phyloP scores from a whole-genome alignment of 2,888 invertebrate species.

The Lasioglossum oenotherae region DNA sequence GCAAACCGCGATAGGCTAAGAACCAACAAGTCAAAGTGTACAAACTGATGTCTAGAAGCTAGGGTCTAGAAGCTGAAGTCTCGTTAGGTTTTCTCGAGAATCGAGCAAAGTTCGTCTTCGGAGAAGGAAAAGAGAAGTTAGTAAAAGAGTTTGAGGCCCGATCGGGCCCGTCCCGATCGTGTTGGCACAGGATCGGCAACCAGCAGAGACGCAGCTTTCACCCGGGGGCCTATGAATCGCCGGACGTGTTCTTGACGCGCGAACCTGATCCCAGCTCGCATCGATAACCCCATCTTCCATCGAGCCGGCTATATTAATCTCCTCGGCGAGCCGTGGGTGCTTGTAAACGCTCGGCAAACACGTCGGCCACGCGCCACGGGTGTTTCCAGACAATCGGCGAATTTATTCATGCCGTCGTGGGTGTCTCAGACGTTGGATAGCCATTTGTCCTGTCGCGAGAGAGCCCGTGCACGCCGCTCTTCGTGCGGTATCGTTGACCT shows the following conservation, averaged over 20 bases:
- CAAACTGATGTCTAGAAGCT: too few species aligned
- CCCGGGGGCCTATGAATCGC: neutral
- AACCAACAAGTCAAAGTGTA: too few species aligned
- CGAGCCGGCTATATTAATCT: constrained; percentile 32
- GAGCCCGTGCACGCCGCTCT: neutral
- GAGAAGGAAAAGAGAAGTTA: neutral
- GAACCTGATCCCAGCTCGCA: constrained; percentile 8
- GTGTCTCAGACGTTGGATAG: constrained; percentile 23
- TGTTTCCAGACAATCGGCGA: constrained; percentile 44
- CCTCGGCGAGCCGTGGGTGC: constrained; percentile 31
- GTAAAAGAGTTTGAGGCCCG: neutral
- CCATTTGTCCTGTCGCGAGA: constrained; percentile 29
- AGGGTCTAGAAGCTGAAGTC: neutral
- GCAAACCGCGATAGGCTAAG: too few species aligned
- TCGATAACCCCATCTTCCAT: constrained; percentile 6
- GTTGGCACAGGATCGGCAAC: neutral
- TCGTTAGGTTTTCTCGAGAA: neutral
- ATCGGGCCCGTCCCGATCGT: neutral
- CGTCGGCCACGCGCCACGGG: constrained; percentile 33
- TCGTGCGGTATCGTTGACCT: constrained; percentile 5
- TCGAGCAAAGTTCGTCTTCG: neutral
- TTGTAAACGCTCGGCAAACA: constrained; percentile 38
- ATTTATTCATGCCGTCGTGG: constrained; percentile 42
- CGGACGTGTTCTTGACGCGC: neutral
- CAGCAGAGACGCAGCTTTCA: neutral